phyloP scores from a whole-genome alignment of 2,888 invertebrate genomes.

The Drosophila prolongata region DNA sequence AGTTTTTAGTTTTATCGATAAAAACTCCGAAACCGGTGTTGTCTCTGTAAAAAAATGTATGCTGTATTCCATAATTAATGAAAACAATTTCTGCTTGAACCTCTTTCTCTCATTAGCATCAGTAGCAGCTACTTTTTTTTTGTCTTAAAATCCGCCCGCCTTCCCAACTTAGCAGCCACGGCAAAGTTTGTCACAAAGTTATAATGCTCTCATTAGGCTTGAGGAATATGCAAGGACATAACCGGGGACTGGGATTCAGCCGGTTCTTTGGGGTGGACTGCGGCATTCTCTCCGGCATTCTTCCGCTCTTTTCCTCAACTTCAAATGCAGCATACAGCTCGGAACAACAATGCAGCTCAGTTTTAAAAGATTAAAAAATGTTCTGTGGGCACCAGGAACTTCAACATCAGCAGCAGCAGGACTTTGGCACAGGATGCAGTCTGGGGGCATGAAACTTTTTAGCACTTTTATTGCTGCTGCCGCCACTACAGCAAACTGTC shows the following conservation, averaged over 20 bases:
- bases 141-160: conserved; percentile 5
- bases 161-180: neutral
- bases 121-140: conserved; percentile 6
- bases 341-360: conserved; percentile 47
- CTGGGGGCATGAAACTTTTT: conserved; percentile 75
- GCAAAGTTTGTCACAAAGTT: conserved; percentile 47
- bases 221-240: conserved; percentile 43
- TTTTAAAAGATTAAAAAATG: conserved; percentile 70
- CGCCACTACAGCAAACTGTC: conserved; percentile 44
- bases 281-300: conserved; percentile 14
- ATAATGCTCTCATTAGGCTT: conserved; percentile 47
- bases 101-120: conserved; percentile 32
- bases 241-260: conserved; percentile 1
- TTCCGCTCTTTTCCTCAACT: conserved; percentile 30
- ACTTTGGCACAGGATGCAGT: conserved; percentile 65
- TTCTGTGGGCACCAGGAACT: conserved; percentile 39
- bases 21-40: neutral
- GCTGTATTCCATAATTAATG: conserved; percentile 16
- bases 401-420: conserved; percentile 14
- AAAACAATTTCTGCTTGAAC: conserved; percentile 1
- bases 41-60: neutral
- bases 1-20: neutral
- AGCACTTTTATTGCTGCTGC: conserved; percentile 70
- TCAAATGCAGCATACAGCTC: conserved; percentile 43
- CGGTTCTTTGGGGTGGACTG: conserved; percentile 16